Conservation (phyloP, 2,888 invertebrate species). For the Eurytoma adleriae region DNA sequence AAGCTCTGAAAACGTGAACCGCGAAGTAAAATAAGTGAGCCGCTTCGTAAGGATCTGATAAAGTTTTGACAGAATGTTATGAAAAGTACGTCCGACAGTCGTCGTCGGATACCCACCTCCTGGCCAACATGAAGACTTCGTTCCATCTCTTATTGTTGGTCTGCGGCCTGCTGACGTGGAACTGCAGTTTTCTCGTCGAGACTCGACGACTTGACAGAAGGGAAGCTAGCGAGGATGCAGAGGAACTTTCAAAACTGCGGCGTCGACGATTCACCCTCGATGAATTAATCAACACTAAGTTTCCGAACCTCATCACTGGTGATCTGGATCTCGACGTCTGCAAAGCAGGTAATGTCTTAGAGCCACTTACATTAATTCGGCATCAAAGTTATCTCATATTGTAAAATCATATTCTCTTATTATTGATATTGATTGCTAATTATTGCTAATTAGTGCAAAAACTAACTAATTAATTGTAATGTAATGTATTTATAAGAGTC, state of each 20-base stretch:
- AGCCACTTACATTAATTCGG: too few relatives aligned
- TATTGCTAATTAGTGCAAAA: too few relatives aligned
- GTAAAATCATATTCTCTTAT: too few relatives aligned
- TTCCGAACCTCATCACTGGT: slow-evolving; percentile 83
- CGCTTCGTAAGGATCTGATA: slow-evolving; percentile 9
- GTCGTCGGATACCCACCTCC: neutral
- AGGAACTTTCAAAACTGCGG: neutral
- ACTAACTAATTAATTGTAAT: too few relatives aligned
- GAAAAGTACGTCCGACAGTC: neutral
- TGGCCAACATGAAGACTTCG: slow-evolving; percentile 41
- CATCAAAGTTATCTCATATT: too few relatives aligned
- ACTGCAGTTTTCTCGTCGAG: slow-evolving; percentile 5
- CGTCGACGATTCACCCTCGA: slow-evolving; percentile 80
- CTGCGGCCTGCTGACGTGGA: slow-evolving; percentile 8
- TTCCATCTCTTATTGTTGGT: slow-evolving; percentile 19
- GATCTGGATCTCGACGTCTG: slow-evolving; percentile 91
- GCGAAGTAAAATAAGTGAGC: neutral
- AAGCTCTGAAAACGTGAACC: neutral
- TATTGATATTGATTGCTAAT: too few relatives aligned
- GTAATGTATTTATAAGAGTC: too few relatives aligned
- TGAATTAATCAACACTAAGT: slow-evolving; percentile 81
- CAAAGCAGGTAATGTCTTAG: slow-evolving; percentile 85
- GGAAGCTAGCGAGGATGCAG: neutral
- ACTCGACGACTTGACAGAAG: slow-evolving; percentile 13
- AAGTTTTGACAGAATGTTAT: slow-evolving; percentile 26